Evolutionary conservation across 2,888 invertebrate genomes (phyloP).

Genomic region (Hirtodrosophila trivittata): DNA sequence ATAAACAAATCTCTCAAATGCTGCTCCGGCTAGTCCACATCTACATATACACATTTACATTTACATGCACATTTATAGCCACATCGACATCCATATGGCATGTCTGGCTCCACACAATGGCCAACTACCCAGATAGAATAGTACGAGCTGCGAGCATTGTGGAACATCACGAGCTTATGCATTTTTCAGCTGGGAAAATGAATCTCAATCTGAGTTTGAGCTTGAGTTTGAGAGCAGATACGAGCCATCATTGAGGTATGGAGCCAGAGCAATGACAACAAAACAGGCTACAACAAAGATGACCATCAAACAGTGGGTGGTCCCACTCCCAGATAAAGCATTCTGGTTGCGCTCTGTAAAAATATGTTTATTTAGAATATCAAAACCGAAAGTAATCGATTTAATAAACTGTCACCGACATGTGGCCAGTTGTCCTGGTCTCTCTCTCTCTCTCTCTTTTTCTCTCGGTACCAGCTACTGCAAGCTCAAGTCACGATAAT

Average conservation of each 20-base stretch:
- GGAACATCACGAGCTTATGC: slow-evolving; percentile 55
- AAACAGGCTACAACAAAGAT: slow-evolving; percentile 25
- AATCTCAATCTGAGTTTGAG: slow-evolving; percentile 9
- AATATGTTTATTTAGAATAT: slow-evolving; percentile 80
- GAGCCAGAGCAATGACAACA: slow-evolving; percentile 4
- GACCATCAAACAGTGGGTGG: slow-evolving; percentile 68
- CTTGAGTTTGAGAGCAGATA: no score
- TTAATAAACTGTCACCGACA: slow-evolving; percentile 83
- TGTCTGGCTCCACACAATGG: slow-evolving; percentile 27
- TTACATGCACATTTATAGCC: no score
- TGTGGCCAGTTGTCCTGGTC: slow-evolving; percentile 58
- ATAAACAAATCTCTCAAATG: slow-evolving; percentile 73
- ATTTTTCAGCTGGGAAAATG: slow-evolving; percentile 38
- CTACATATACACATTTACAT: neutral
- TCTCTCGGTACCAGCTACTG: slow-evolving; percentile 50
- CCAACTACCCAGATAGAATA: slow-evolving; percentile 4
- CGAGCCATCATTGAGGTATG: no score
- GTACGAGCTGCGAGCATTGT: slow-evolving; percentile 18
- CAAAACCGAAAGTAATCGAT: slow-evolving; percentile 82
- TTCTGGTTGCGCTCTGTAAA: slow-evolving; percentile 34
- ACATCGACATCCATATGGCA: slow-evolving; percentile 3
- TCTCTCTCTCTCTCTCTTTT: no score
- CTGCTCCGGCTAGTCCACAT: slow-evolving; percentile 20
- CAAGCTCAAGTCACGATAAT: slow-evolving; percentile 83
- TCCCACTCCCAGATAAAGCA: slow-evolving; percentile 17